These are phyloP conservation scores for Tupiocoris notatus DNA, from an alignment of 2,888 invertebrate species.

Conservation along the genomic window DNA sequence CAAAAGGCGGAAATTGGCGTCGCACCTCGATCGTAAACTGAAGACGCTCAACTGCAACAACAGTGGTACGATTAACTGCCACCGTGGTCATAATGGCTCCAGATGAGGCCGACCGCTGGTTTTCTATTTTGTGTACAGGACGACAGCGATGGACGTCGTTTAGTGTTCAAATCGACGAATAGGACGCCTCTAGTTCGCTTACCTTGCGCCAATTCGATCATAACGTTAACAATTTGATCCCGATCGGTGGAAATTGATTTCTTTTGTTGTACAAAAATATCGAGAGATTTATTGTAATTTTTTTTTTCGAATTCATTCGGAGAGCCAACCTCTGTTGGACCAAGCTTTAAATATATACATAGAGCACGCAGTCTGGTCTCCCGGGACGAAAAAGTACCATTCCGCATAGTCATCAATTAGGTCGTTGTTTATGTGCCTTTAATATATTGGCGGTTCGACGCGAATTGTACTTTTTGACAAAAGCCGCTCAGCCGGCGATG, in stretches of 20 bases:
- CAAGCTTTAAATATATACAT: not conserved
- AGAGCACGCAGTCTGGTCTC: not conserved
- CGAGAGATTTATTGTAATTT: not conserved
- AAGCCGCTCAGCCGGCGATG: not conserved
- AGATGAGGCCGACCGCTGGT: constrained; percentile 42
- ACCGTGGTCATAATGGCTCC: constrained; percentile 45
- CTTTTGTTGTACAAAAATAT: not conserved
- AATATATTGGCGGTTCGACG: constrained; percentile 20
- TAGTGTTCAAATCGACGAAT: not conserved
- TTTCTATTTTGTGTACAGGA: constrained; percentile 33
- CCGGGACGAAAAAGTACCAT: not conserved
- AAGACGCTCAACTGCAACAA: constrained; percentile 37
- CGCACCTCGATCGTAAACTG: constrained; percentile 45
- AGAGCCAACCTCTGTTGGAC: not conserved
- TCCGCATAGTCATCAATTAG: constrained; percentile 6
- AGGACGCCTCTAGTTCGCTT: not conserved
- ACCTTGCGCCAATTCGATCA: not conserved
- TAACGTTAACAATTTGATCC: not conserved
- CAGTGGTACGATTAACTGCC: constrained; percentile 8
- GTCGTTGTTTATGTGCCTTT: constrained; percentile 28
- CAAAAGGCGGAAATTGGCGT: constrained; percentile 69
- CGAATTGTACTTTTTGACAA: not conserved
- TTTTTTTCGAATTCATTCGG: not conserved
- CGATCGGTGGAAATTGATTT: too few species aligned
- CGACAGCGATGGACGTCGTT: not conserved